Conservation (phyloP, 1,140 invertebrate species). For the Dinoponera quadriceps region DNA sequence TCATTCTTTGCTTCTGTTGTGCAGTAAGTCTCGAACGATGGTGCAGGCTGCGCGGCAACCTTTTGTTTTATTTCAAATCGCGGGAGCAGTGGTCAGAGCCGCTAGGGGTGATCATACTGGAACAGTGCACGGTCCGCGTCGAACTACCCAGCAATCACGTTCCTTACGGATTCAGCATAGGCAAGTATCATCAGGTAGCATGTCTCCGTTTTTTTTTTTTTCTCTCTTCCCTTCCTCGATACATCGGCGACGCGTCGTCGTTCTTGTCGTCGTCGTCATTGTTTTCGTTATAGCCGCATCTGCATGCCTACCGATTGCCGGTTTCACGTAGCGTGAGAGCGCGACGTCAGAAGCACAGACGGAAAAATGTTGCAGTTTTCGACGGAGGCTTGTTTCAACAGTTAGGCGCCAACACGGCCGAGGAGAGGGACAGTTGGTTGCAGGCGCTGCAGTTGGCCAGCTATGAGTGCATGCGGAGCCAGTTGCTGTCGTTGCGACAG, state of each 20-base stretch:
- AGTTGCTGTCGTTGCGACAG: slow-evolving; percentile 89
- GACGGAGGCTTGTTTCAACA: slow-evolving; percentile 93
- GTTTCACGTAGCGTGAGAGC: not conserved
- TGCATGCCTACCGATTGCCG: not conserved
- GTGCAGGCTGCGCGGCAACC: slow-evolving; percentile 96
- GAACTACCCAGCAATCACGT: slow-evolving; percentile 87
- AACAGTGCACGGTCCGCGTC: slow-evolving; percentile 92
- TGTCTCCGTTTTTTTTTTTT: not conserved
- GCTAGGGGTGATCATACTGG: slow-evolving; percentile 94
- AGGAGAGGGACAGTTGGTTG: slow-evolving; percentile 95
- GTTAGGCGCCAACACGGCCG: slow-evolving; percentile 92
- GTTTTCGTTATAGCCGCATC: not conserved
- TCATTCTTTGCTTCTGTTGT: slow-evolving; percentile 74
- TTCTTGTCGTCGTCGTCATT: not conserved
- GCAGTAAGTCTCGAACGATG: slow-evolving; percentile 94
- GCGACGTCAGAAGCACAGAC: slow-evolving; percentile 9
- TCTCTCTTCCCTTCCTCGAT: not conserved
- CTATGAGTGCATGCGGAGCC: slow-evolving; percentile 92
- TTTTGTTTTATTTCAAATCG: slow-evolving; percentile 97
- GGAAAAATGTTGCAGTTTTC: slow-evolving; percentile 88
- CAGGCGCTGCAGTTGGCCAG: slow-evolving; percentile 94
- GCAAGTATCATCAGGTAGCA: slow-evolving; percentile 71
- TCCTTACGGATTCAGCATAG: slow-evolving; percentile 84
- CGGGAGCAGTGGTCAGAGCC: slow-evolving; percentile 95
- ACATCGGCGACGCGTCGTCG: not conserved